Percentiles rank a stretch among this genome's conserved stretches.
phyloP scores from a whole-genome alignment of 2,113 vertebrate genomes.

The Nymphicus hollandicus region DNA sequence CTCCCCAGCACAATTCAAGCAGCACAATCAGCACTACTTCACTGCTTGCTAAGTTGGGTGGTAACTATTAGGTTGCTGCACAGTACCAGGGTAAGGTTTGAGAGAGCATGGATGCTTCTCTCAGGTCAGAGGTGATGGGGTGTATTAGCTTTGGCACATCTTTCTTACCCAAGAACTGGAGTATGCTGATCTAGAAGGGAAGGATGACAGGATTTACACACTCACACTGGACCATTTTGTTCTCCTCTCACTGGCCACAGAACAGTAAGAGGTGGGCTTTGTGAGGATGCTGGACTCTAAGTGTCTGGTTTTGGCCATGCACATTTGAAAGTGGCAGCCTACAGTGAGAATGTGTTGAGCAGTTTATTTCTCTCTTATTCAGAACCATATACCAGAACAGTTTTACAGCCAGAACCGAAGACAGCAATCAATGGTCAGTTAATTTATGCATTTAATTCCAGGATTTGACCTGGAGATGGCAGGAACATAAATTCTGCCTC shows the following conservation, averaged over 20 bases:
- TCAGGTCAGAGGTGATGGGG: background rate
- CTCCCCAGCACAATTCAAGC: background rate
- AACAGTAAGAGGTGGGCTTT: no score
- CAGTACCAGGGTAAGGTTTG: background rate
- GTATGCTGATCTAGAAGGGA: background rate
- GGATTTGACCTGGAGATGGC: background rate
- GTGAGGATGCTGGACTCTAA: no score
- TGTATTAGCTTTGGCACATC: background rate
- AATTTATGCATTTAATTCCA: background rate
- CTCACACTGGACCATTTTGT: background rate
- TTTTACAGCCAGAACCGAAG: background rate
- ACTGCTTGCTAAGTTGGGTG: rapidly evolving
- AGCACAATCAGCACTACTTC: background rate
- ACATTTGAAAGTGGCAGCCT: background rate
- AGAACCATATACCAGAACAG: background rate
- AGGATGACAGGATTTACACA: background rate
- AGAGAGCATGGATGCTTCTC: background rate
- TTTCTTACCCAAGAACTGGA: background rate
- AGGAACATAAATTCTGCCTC: background rate
- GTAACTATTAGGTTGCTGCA: background rate
- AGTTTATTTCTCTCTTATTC: background rate
- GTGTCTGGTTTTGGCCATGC: background rate
- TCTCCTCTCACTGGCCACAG: background rate
- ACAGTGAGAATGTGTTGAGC: background rate
- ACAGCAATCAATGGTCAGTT: background rate